phyloP scores from a whole-genome alignment of 1,140 invertebrate genomes.

The Ptiloglossa arizonensis region DNA sequence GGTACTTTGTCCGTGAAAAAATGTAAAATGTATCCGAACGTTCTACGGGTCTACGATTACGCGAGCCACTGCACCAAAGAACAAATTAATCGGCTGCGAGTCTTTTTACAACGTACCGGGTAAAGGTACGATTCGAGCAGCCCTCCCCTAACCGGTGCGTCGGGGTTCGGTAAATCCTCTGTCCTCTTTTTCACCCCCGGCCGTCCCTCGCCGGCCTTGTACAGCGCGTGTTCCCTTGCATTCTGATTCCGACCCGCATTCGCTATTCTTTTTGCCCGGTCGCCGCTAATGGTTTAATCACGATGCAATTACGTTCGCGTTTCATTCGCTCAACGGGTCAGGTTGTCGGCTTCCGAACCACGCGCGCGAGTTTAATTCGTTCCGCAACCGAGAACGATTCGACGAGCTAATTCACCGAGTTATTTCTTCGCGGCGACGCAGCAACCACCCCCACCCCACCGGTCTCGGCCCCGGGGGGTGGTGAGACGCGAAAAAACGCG shows the following conservation, averaged over 20 bases:
- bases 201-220: too few species aligned
- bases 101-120: too few species aligned
- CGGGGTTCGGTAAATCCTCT: neutral
- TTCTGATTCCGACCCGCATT: slow-evolving; percentile 34
- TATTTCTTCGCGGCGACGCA: slow-evolving; percentile 10
- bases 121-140: too few species aligned
- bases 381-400: slow-evolving; percentile 20
- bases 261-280: slow-evolving; percentile 34
- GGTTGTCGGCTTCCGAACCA: slow-evolving; percentile 25
- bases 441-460: too few species aligned
- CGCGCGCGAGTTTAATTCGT: slow-evolving; percentile 42
- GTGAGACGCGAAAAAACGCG: neutral
- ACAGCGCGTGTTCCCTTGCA: neutral
- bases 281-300: slow-evolving; percentile 58
- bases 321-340: slow-evolving; percentile 40
- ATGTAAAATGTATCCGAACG: too few species aligned
- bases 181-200: neutral
- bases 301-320: slow-evolving; percentile 57
- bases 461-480: too few species aligned
- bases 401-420: slow-evolving; percentile 6
- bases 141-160: neutral
- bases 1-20: too few species aligned
- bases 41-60: too few species aligned
- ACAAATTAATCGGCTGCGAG: too few species aligned
- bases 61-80: too few species aligned